These are phyloP conservation scores for Megastigmus dorsalis DNA, from an alignment of 2,888 invertebrate species.

Conservation along the genomic window DNA sequence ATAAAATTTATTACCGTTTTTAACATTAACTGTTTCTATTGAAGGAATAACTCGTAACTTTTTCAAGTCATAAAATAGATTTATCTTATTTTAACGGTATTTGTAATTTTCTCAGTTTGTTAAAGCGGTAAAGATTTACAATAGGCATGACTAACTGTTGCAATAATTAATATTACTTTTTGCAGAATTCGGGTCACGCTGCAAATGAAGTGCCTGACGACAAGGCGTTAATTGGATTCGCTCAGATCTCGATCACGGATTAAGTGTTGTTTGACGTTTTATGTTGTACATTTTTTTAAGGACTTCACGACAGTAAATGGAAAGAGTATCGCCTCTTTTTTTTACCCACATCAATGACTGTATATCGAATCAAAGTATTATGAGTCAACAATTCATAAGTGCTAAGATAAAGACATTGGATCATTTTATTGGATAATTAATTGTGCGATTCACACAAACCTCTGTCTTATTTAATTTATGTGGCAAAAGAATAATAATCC, in stretches of 20 bases:
- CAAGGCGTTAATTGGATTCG: conserved; percentile 95
- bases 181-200: conserved; percentile 80
- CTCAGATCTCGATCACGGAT: conserved; percentile 96
- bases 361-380: conserved; percentile 50
- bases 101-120: too few species aligned
- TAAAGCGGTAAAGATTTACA: too few species aligned
- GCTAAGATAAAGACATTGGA: conserved; percentile 35
- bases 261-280: conserved; percentile 70
- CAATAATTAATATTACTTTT: conserved; percentile 62
- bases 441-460: conserved; percentile 21
- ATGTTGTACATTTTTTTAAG: conserved; percentile 37
- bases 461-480: conserved; percentile 47
- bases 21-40: too few species aligned
- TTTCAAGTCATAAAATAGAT: too few species aligned
- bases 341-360: conserved; percentile 48
- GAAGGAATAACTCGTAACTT: too few species aligned
- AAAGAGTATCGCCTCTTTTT: conserved; percentile 46
- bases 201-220: conserved; percentile 93
- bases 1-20: too few species aligned
- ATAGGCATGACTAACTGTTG: too few species aligned
- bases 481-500: conserved; percentile 23
- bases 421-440: conserved; percentile 39
- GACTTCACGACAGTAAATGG: conserved; percentile 40
- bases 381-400: conserved; percentile 47
- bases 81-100: too few species aligned